Conservation (phyloP, 2,797 vertebrate genomes). For the Sibirionetta formosa region DNA sequence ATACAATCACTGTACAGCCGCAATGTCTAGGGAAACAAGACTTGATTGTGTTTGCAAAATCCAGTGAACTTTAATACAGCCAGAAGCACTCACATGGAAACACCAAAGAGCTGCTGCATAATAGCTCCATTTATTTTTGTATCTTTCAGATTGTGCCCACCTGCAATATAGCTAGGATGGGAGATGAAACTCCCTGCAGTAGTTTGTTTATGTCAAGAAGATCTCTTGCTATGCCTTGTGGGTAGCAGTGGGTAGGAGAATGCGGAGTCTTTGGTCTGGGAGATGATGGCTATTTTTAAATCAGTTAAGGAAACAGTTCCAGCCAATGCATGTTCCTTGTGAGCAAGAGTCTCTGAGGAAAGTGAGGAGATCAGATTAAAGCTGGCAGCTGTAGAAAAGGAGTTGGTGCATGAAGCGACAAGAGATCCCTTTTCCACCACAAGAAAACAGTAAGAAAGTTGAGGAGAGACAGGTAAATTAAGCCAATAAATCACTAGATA, state of each 20-base stretch:
- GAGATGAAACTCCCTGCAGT: not conserved
- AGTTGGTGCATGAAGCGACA: not conserved
- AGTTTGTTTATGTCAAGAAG: constrained; percentile 49
- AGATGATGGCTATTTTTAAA: not conserved
- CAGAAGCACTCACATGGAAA: constrained; percentile 28
- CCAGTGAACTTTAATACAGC: constrained; percentile 44
- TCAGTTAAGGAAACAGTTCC: not conserved
- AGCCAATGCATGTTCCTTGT: not conserved
- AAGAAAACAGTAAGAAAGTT: not conserved
- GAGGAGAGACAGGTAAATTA: not conserved
- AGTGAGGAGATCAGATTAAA: not conserved
- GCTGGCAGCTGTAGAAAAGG: not conserved
- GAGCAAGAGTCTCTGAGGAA: not conserved
- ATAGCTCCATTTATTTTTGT: constrained; percentile 34
- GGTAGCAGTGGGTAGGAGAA: constrained; percentile 1
- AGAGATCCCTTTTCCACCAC: not conserved
- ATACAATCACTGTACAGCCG: not conserved
- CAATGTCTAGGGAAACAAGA: constrained; percentile 6
- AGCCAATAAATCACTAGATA: not conserved
- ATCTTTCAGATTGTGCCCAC: not conserved
- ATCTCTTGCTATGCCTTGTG: not conserved
- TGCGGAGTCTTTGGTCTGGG: not conserved
- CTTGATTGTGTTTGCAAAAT: constrained; percentile 66
- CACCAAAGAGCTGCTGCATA: constrained; percentile 10
- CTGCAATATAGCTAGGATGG: not conserved